Evolutionary conservation across 2,113 vertebrate genomes (phyloP).

Genomic region (Barbus barbus): DNA sequence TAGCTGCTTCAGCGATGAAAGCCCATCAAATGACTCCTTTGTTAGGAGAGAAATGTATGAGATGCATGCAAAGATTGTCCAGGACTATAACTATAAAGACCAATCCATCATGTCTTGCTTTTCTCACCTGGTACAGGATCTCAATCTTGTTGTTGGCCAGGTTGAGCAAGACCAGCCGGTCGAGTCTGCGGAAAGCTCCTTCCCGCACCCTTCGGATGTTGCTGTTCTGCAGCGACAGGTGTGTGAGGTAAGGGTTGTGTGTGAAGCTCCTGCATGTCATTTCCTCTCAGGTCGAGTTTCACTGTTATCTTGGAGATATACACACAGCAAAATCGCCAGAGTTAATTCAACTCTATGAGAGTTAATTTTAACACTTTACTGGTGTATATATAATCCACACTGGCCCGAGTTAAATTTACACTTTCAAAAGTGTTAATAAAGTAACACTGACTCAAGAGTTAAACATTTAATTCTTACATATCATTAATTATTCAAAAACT

Average conservation of each 20-base stretch:
- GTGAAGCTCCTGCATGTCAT: slow-evolving; percentile 76
- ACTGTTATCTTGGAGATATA: slow-evolving; percentile 80
- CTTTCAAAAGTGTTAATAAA: no score
- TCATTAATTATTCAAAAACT: no score
- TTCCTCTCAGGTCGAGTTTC: slow-evolving; percentile 83
- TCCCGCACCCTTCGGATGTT: slow-evolving; percentile 83
- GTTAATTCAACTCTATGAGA: no score
- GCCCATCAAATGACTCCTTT: slow-evolving; percentile 87
- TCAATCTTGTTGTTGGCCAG: slow-evolving; percentile 85
- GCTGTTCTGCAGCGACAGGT: slow-evolving; percentile 84
- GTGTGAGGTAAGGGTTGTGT: slow-evolving; percentile 82
- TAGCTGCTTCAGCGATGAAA: slow-evolving; percentile 85
- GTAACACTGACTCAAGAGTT: no score
- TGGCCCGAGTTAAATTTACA: no score
- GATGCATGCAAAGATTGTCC: background rate
- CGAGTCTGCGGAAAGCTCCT: slow-evolving; percentile 88
- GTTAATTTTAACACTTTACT: no score
- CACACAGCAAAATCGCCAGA: no score
- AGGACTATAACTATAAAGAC: background rate
- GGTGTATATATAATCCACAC: no score
- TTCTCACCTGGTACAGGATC: slow-evolving; percentile 79
- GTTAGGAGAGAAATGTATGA: background rate
- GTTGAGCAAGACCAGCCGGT: slow-evolving; percentile 86
- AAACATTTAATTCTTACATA: no score
- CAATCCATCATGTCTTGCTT: background rate